A percentile compares a stretch with the other conserved stretches of the same genome.
phyloP scores from a whole-genome alignment of 2,888 invertebrate genomes.

The Zelleria hepariella region DNA sequence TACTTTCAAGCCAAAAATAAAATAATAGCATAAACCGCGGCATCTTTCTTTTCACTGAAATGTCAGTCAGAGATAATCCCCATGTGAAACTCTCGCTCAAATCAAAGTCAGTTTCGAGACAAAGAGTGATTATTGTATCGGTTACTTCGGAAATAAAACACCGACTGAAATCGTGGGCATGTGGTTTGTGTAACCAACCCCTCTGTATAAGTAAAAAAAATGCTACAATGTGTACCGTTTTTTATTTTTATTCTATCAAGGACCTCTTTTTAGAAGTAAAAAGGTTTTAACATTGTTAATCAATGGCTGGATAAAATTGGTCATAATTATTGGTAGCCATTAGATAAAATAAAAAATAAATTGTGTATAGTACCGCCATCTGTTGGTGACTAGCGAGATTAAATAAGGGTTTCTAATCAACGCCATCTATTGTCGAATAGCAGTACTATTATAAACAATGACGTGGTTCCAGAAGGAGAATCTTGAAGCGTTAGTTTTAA shows the following conservation, averaged over 20 bases:
- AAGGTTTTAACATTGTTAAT: neutral
- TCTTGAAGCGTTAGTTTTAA: neutral
- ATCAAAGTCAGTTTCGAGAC: constrained; percentile 24
- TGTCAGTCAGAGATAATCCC: neutral
- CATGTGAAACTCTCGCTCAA: constrained; percentile 9
- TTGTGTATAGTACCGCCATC: constrained; percentile 15
- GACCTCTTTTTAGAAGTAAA: neutral
- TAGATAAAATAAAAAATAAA: neutral
- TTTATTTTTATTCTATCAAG: neutral
- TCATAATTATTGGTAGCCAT: neutral
- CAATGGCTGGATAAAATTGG: neutral
- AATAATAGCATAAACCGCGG: too few relatives aligned
- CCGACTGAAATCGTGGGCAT: constrained; percentile 17
- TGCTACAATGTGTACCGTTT: too few relatives aligned
- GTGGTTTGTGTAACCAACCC: constrained; percentile 18
- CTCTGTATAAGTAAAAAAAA: neutral
- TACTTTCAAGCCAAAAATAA: neutral
- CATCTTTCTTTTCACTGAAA: neutral
- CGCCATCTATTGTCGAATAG: neutral
- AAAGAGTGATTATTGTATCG: constrained; percentile 49
- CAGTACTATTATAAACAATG: neutral
- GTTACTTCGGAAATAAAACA: constrained; percentile 26
- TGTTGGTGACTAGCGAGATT: constrained; percentile 17
- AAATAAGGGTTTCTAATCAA: neutral
- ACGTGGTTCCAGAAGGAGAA: neutral